Evolutionary conservation across 2,797 vertebrate species (phyloP).

Genomic region (Melanogrammus aeglefinus): DNA sequence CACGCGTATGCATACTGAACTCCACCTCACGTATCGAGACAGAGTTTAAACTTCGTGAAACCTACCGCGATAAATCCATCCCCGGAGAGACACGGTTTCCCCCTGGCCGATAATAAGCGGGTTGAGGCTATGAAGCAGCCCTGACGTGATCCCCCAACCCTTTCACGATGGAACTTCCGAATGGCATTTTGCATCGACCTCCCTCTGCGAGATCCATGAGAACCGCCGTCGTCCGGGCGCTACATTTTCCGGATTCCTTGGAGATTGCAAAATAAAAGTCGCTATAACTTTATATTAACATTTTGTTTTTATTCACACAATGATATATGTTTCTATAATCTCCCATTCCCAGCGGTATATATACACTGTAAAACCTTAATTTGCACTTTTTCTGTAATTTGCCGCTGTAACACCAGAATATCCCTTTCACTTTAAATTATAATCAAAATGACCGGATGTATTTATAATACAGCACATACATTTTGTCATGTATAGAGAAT

Average conservation of each 20-base stretch:
- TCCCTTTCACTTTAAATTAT: background rate
- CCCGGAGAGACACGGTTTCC: constrained; percentile 35
- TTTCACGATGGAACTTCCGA: constrained; percentile 7
- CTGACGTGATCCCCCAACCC: background rate
- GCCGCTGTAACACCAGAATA: background rate
- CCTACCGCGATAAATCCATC: constrained; percentile 49
- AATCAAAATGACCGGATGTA: background rate
- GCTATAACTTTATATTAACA: background rate
- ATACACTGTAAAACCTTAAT: background rate
- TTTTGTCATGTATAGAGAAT: background rate
- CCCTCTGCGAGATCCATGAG: background rate
- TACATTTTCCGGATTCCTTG: background rate
- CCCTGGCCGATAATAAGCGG: background rate
- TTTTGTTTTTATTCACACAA: background rate
- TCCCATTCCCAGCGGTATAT: background rate
- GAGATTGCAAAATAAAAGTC: constrained; percentile 1
- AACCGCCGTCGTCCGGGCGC: background rate
- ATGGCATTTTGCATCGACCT: background rate
- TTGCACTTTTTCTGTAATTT: background rate
- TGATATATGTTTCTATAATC: background rate
- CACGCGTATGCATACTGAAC: background rate
- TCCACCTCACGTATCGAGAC: constrained; percentile 17
- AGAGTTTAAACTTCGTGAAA: background rate
- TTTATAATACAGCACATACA: background rate
- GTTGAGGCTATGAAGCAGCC: background rate